Conservation (phyloP, 2,888 invertebrate genomes). For the Macrophya alboannulata region DNA sequence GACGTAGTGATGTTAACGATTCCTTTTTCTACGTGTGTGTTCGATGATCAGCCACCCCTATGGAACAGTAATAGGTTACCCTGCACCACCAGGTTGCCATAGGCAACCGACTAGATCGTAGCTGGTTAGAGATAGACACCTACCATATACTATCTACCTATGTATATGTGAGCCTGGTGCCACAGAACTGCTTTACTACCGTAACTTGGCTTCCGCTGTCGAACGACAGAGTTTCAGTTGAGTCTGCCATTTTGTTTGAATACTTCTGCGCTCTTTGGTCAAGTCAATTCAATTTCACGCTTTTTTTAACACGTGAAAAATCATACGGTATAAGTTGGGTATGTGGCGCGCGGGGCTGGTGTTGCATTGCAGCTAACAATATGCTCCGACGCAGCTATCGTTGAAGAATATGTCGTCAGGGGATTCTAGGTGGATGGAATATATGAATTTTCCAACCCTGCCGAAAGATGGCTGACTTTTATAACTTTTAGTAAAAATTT, state of each 20-base stretch:
- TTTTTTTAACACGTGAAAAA: not conserved
- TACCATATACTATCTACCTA: slow-evolving; percentile 40
- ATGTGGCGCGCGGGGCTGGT: not conserved
- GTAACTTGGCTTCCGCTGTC: slow-evolving; percentile 61
- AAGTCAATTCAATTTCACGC: slow-evolving; percentile 32
- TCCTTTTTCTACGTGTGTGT: slow-evolving; percentile 65
- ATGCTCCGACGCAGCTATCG: not conserved
- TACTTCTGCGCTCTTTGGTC: slow-evolving; percentile 40
- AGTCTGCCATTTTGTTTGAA: slow-evolving; percentile 43
- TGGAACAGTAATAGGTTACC: slow-evolving; percentile 72
- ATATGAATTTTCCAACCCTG: slow-evolving; percentile 23
- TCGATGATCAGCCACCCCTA: slow-evolving; percentile 71
- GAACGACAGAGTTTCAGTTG: slow-evolving; percentile 50
- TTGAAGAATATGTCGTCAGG: not conserved
- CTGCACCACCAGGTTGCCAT: slow-evolving; percentile 68
- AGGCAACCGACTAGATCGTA: slow-evolving; percentile 69
- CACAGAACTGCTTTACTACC: slow-evolving; percentile 63
- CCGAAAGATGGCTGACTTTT: not conserved
- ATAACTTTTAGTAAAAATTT: not conserved
- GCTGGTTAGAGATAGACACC: slow-evolving; percentile 57
- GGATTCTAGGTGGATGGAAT: slow-evolving; percentile 17
- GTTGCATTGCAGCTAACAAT: not conserved
- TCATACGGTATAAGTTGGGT: not conserved
- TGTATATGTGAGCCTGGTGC: slow-evolving; percentile 40
- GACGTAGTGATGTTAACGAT: slow-evolving; percentile 1